These are phyloP conservation scores for Myotis yumanensis DNA, from an alignment of 2,113 vertebrate genomes.

Conservation along the genomic window DNA sequence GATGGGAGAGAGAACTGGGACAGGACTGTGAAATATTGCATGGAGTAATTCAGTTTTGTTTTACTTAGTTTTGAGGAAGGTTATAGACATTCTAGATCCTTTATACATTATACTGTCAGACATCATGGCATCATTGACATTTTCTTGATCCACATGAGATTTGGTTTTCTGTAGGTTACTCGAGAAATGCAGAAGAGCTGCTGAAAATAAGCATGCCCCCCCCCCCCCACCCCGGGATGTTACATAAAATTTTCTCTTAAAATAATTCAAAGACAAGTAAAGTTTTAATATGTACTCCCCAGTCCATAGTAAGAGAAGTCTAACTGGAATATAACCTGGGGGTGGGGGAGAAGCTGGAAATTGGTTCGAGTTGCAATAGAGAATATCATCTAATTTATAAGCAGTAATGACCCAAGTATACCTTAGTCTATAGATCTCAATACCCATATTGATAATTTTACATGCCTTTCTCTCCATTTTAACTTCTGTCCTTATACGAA, in stretches of 20 bases:
- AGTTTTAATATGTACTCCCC: background rate
- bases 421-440: background rate
- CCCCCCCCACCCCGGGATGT: background rate
- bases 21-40: background rate
- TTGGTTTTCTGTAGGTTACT: background rate
- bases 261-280: background rate
- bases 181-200: background rate
- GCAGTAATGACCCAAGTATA: background rate
- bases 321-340: background rate
- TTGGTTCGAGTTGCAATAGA: background rate
- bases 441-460: background rate
- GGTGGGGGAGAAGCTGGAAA: background rate
- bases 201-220: background rate
- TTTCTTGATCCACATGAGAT: background rate
- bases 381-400: background rate
- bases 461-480: background rate
- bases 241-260: background rate
- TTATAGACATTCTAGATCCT: background rate
- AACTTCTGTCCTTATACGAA: background rate
- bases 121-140: background rate
- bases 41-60: background rate
- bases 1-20: background rate
- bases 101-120: background rate
- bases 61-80: background rate
- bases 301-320: background rate